These are phyloP conservation scores for Chaetophractus vellerosus DNA, from an alignment of 2,797 vertebrate species.

Conservation along the genomic window DNA sequence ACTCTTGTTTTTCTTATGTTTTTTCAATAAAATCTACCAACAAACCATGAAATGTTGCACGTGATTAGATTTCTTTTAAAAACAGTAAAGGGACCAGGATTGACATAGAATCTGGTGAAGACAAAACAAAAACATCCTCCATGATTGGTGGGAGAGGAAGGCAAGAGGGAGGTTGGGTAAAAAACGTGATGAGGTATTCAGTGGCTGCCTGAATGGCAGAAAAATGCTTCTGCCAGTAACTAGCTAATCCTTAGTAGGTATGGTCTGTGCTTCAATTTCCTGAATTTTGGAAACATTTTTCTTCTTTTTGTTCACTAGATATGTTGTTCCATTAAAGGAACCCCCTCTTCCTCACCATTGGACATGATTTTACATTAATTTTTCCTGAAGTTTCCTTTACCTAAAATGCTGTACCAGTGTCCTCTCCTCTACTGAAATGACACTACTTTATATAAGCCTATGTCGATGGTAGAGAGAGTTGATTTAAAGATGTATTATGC, in stretches of 20 bases:
- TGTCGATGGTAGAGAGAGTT: background rate
- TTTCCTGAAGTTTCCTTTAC: background rate
- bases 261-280: background rate
- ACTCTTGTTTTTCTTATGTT: background rate
- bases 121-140: background rate
- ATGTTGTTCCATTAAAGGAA: background rate
- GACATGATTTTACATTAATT: background rate
- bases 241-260: background rate
- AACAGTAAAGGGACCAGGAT: background rate
- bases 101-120: background rate
- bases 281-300: conserved; percentile 29
- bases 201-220: background rate
- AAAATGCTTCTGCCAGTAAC: background rate
- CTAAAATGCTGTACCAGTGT: background rate
- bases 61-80: background rate
- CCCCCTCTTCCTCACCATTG: background rate
- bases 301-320: background rate
- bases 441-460: background rate
- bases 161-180: background rate
- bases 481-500: background rate
- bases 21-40: conserved; percentile 17
- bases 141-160: background rate
- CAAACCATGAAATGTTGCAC: background rate
- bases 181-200: background rate
- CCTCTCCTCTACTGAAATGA: background rate